A percentile compares a stretch with the other conserved stretches of the same genome.
Evolutionary conservation across 2,888 invertebrate species (phyloP).

Genomic region (Chrysina gloriosa): DNA sequence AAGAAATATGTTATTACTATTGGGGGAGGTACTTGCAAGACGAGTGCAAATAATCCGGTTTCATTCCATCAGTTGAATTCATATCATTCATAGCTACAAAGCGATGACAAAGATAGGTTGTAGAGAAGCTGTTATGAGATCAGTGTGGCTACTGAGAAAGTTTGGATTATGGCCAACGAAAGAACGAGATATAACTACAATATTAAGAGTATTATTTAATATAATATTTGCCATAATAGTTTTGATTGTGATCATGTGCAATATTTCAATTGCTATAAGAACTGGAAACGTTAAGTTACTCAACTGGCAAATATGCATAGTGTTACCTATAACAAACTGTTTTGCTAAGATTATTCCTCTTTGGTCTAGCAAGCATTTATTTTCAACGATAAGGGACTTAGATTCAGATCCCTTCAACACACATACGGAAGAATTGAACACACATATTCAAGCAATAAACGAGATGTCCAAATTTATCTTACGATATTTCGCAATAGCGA

Average conservation of each 20-base stretch:
- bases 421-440: background rate
- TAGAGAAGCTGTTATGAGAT: background rate
- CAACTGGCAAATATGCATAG: slow-evolving; percentile 12
- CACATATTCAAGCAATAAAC: slow-evolving; percentile 10
- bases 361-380: background rate
- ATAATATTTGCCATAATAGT: background rate
- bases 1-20: too few species aligned
- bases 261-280: slow-evolving; percentile 2
- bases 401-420: background rate
- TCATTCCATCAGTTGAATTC: too few species aligned
- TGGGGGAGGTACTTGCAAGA: too few species aligned
- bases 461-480: background rate
- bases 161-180: background rate
- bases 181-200: background rate
- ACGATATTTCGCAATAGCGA: slow-evolving; percentile 3
- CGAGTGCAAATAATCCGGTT: too few species aligned
- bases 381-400: slow-evolving; percentile 10
- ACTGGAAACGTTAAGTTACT: slow-evolving; percentile 2
- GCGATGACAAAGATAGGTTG: background rate
- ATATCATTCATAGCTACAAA: background rate
- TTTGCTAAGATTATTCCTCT: slow-evolving; percentile 2
- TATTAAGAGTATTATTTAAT: background rate
- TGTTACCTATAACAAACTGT: slow-evolving; percentile 15
- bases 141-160: slow-evolving; percentile 12
- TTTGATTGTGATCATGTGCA: background rate